A percentile compares a stretch with the other conserved stretches of the same genome.
These are phyloP conservation scores for Leuctra nigra DNA, from an alignment of 2,888 invertebrate genomes.

Conservation along the genomic window DNA sequence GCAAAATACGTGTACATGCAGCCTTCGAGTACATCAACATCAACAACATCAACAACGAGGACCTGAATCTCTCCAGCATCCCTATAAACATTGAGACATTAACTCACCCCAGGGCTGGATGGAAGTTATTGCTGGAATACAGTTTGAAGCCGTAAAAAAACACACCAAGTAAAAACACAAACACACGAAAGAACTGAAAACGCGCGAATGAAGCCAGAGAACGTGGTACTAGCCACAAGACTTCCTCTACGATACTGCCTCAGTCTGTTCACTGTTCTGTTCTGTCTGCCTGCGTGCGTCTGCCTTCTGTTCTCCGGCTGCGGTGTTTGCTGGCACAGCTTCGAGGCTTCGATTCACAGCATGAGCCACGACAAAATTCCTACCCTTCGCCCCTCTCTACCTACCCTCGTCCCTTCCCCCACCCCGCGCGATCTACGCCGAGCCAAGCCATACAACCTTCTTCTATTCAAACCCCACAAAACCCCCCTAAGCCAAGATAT, in stretches of 20 bases:
- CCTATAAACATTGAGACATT: background rate
- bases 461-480: background rate
- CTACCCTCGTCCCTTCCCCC: background rate
- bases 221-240: no score
- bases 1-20: no score
- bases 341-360: background rate
- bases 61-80: no score
- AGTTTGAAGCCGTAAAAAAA: slow-evolving; percentile 4
- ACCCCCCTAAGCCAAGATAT: no score
- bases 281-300: background rate
- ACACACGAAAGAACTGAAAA: background rate
- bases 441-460: slow-evolving; percentile 8
- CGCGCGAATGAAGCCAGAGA: background rate
- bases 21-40: no score
- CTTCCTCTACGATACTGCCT: background rate
- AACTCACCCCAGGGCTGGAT: slow-evolving; percentile 6
- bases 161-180: slow-evolving; percentile 5
- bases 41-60: no score
- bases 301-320: background rate
- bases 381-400: no score
- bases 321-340: background rate
- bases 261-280: background rate
- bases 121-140: slow-evolving; percentile 4
- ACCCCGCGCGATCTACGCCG: background rate
- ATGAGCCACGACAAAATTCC: slow-evolving; percentile 6